phyloP scores from a whole-genome alignment of 2,113 vertebrate species.

The Scomber japonicus region DNA sequence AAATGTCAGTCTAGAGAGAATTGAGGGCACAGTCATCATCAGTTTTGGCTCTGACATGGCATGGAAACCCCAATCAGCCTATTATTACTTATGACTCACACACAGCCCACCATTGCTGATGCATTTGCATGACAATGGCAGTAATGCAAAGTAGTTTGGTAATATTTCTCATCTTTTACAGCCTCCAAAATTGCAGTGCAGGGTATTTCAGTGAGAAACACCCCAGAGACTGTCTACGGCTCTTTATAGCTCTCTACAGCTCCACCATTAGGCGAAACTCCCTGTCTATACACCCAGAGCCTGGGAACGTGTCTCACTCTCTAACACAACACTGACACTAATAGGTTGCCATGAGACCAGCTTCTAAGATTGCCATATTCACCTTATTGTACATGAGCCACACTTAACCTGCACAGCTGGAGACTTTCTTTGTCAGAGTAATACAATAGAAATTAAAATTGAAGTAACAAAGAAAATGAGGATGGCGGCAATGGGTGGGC shows the following conservation, averaged over 20 bases:
- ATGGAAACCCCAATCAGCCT: constrained; percentile 50
- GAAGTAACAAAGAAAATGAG: constrained; percentile 64
- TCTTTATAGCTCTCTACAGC: constrained; percentile 51
- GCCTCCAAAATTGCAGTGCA: constrained; percentile 43
- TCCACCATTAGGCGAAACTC: constrained; percentile 37
- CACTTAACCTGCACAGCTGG: constrained; percentile 67
- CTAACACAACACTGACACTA: constrained; percentile 21
- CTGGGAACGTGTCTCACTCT: constrained; percentile 22
- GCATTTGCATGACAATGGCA: constrained; percentile 65
- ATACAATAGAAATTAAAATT: constrained; percentile 70
- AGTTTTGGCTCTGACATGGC: constrained; percentile 22
- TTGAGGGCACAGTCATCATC: constrained; percentile 31
- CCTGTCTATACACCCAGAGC: constrained; percentile 10
- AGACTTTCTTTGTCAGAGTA: constrained; percentile 36
- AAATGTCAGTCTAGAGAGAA: constrained; percentile 45
- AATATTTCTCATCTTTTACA: constrained; percentile 61
- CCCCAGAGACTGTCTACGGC: constrained; percentile 40
- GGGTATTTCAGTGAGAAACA: constrained; percentile 53
- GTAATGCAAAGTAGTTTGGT: constrained; percentile 38
- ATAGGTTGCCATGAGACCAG: constrained; percentile 57
- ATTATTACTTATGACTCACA: constrained; percentile 41
- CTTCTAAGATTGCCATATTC: constrained; percentile 50
- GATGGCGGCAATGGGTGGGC: constrained; percentile 16
- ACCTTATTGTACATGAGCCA: constrained; percentile 56
- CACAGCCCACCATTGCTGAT: constrained; percentile 20